Percentiles rank a stretch among this genome's conserved stretches.
These are phyloP conservation scores for Equus przewalskii DNA, from an alignment of 2,113 vertebrate genomes.

Conservation along the genomic window DNA sequence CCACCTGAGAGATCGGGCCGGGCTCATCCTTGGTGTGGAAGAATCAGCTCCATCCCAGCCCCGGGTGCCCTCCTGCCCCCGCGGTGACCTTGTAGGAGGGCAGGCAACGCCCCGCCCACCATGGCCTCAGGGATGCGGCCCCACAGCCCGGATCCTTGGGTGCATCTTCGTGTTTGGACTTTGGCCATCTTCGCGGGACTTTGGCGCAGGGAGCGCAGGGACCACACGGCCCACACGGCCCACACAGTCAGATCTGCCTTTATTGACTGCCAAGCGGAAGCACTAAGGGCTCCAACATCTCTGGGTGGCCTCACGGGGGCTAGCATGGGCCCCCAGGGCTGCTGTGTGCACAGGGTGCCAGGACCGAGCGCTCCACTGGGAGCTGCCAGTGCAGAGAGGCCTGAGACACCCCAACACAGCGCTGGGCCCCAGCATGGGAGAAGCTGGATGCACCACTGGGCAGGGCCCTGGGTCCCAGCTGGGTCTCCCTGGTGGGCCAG, in stretches of 20 bases:
- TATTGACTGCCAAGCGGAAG: constrained; percentile 1
- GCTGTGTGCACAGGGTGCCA: too few species aligned
- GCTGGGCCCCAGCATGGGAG: too few species aligned
- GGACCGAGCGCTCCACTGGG: background rate
- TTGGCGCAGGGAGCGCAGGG: background rate
- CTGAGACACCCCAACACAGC: too few species aligned
- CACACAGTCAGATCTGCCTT: background rate
- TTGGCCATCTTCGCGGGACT: background rate
- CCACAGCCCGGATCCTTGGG: background rate
- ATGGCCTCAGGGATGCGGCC: accelerated
- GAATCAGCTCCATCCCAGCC: background rate
- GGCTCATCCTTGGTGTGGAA: background rate
- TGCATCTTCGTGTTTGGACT: background rate
- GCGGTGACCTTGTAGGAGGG: background rate
- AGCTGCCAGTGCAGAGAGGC: background rate
- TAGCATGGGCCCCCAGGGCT: background rate
- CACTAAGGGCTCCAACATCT: background rate
- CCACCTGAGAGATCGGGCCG: accelerated
- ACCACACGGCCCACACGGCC: background rate
- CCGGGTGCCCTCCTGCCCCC: background rate
- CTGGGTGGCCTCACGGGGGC: background rate
- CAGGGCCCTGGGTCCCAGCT: background rate
- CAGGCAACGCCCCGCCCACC: too few species aligned
- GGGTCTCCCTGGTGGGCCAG: background rate
- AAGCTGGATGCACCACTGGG: background rate